Percentiles rank a stretch among this genome's conserved stretches.
Evolutionary conservation across 2,113 vertebrate species (phyloP).

Genomic region (Hystrix cristata): DNA sequence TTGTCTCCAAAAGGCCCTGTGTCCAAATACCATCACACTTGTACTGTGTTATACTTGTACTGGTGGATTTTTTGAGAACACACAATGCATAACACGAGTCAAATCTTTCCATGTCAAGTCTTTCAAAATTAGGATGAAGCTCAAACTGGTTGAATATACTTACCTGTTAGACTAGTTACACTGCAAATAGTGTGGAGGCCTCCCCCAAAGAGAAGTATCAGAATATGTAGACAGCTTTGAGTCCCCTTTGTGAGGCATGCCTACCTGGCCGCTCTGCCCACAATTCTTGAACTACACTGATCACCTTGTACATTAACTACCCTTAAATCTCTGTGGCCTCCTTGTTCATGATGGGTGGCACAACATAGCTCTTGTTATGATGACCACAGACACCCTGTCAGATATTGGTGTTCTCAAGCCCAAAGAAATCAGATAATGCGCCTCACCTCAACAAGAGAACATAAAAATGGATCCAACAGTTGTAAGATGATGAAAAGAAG

Average conservation of each 20-base stretch:
- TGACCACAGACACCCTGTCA: neutral
- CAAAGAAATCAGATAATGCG: neutral
- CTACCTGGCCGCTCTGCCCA: neutral
- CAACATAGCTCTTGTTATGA: neutral
- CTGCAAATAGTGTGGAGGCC: neutral
- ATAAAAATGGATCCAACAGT: too few relatives aligned
- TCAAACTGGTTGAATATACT: neutral
- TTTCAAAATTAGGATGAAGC: neutral
- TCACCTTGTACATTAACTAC: neutral
- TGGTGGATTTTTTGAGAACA: neutral
- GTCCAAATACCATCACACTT: neutral
- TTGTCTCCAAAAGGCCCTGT: neutral
- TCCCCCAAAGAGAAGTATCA: neutral
- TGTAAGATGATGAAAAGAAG: too few relatives aligned
- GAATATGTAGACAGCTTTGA: neutral
- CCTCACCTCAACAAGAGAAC: too few relatives aligned
- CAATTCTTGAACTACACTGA: neutral
- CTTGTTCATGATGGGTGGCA: neutral
- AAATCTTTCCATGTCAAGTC: neutral
- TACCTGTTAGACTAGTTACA: neutral
- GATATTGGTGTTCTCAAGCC: neutral
- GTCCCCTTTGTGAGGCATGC: neutral
- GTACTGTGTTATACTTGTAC: too few relatives aligned
- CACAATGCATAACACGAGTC: neutral
- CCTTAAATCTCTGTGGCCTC: neutral